These are phyloP conservation scores for Bradypus variegatus DNA, from an alignment of 2,797 vertebrate genomes.

Conservation along the genomic window DNA sequence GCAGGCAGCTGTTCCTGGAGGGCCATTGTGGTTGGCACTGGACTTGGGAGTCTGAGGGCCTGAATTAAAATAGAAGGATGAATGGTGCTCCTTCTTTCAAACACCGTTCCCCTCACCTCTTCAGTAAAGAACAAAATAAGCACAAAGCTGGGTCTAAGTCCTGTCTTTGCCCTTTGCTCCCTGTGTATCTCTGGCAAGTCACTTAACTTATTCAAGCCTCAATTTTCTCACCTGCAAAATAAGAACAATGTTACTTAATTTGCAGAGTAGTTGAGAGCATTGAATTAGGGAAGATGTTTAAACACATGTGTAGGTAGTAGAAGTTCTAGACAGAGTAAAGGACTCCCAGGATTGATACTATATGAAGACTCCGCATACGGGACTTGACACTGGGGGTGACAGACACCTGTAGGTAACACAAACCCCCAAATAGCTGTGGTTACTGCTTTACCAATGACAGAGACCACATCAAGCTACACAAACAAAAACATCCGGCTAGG, in stretches of 20 bases:
- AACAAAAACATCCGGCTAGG: neutral
- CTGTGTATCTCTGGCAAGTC: neutral
- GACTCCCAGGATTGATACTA: neutral
- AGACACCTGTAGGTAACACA: neutral
- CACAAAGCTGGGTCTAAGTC: neutral
- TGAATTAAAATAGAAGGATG: neutral
- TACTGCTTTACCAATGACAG: conserved; percentile 1
- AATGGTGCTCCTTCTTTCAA: neutral
- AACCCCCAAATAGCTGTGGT: neutral
- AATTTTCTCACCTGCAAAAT: neutral
- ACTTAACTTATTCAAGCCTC: neutral
- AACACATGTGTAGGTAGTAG: neutral
- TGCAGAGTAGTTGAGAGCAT: neutral
- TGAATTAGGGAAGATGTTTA: neutral
- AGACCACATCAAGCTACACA: neutral
- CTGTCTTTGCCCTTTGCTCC: neutral
- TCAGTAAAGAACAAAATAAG: neutral
- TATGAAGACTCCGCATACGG: neutral
- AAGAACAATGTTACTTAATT: neutral
- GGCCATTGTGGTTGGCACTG: neutral
- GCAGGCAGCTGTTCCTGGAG: neutral
- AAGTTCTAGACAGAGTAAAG: neutral
- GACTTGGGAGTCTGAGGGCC: neutral
- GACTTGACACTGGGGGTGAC: neutral
- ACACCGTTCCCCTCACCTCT: neutral